Percentiles rank a stretch among this genome's conserved stretches.
These are phyloP conservation scores for Bembecia ichneumoniformis DNA, from an alignment of 2,888 invertebrate species.

Conservation along the genomic window DNA sequence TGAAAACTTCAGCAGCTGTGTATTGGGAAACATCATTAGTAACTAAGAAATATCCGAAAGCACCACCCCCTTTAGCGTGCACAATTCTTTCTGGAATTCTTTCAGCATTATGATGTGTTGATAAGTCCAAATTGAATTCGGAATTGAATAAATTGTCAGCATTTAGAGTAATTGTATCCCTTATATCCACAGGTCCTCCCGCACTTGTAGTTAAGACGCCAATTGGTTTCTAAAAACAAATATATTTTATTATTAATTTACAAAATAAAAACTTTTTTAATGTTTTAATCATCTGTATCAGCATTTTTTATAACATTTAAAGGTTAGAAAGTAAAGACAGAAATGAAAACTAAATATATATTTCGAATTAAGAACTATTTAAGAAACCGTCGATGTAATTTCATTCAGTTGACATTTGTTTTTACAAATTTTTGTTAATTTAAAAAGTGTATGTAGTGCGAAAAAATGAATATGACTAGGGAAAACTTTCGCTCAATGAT, in stretches of 20 bases:
- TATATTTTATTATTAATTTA: background rate
- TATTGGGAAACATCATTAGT: constrained; percentile 85
- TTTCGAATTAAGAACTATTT: no score
- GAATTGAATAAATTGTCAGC: constrained; percentile 50
- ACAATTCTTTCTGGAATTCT: constrained; percentile 93
- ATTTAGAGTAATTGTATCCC: constrained; percentile 81
- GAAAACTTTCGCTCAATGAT: no score
- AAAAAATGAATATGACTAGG: no score
- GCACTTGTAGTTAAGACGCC: constrained; percentile 77
- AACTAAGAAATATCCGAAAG: constrained; percentile 86
- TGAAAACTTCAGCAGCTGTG: constrained; percentile 81
- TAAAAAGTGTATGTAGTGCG: no score
- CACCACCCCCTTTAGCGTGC: constrained; percentile 92
- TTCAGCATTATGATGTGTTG: constrained; percentile 84
- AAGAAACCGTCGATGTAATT: no score
- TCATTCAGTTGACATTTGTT: no score
- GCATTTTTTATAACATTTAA: no score
- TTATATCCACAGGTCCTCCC: constrained; percentile 82
- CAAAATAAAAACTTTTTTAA: no score
- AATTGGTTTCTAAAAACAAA: constrained; percentile 52
- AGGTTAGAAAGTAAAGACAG: no score
- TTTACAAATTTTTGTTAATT: no score
- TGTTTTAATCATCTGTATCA: no score
- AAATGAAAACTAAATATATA: no score
- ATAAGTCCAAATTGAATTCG: constrained; percentile 18